Evolutionary conservation across 1,140 invertebrate genomes (phyloP).

Genomic region (Hycleus cichorii): DNA sequence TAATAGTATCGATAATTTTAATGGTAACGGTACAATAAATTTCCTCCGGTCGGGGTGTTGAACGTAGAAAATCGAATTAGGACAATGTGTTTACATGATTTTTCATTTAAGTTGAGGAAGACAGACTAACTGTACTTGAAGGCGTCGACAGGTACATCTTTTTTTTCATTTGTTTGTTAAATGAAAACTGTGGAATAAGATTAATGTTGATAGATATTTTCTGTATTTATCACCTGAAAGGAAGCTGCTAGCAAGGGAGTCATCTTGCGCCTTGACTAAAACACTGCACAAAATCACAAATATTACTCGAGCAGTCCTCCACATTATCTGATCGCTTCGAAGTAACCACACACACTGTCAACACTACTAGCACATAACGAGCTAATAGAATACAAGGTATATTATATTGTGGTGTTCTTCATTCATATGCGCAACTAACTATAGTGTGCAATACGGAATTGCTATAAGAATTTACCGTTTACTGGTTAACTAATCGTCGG

Average conservation of each 20-base stretch:
- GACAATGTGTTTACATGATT: constrained; percentile 6
- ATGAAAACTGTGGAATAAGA: no score
- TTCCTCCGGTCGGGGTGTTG: constrained; percentile 5
- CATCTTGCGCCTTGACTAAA: constrained; percentile 51
- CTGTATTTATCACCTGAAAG: constrained; percentile 54
- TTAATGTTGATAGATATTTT: no score
- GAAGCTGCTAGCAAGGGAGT: constrained; percentile 68
- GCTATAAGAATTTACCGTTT: constrained; percentile 37
- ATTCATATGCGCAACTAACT: constrained; percentile 28
- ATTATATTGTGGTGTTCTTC: constrained; percentile 10
- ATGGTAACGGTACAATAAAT: constrained; percentile 11
- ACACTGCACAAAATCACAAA: constrained; percentile 22
- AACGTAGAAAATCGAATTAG: background rate
- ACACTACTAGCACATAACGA: constrained; percentile 7
- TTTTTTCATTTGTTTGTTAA: no score
- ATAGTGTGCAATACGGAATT: constrained; percentile 31
- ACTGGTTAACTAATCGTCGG: background rate
- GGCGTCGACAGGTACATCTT: no score
- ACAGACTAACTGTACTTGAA: no score
- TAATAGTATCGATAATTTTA: background rate
- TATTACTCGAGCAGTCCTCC: constrained; percentile 23
- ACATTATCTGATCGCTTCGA: constrained; percentile 20
- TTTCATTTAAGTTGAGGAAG: background rate
- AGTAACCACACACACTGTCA: constrained; percentile 26
- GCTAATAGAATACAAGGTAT: no score